These are phyloP conservation scores for Phanerotoma sp. DNA, from an alignment of 2,888 invertebrate species.

Conservation along the genomic window DNA sequence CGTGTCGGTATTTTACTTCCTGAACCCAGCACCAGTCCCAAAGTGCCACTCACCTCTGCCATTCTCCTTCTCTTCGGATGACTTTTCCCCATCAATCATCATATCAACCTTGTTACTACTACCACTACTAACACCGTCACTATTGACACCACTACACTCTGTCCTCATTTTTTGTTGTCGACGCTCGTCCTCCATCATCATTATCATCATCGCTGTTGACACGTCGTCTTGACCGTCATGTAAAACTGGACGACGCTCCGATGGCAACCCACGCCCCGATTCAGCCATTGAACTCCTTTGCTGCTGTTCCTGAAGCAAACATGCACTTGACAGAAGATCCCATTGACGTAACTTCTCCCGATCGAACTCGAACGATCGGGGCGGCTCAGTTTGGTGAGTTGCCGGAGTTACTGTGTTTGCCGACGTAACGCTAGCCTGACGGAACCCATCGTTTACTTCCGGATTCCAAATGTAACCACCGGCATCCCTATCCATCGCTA, in stretches of 20 bases:
- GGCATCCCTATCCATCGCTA: conserved; percentile 56
- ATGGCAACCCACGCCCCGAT: conserved; percentile 50
- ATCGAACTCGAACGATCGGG: conserved; percentile 67
- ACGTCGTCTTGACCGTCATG: conserved; percentile 15
- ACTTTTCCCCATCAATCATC: conserved; percentile 1
- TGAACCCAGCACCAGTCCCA: conserved; percentile 48
- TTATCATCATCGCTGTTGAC: conserved; percentile 17
- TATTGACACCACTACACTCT: conserved; percentile 14
- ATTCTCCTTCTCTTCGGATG: conserved; percentile 18
- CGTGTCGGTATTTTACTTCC: conserved; percentile 41
- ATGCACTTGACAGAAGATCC: conserved; percentile 83
- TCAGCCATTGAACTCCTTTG: conserved; percentile 65
- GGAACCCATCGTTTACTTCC: conserved; percentile 50
- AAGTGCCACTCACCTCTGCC: conserved; percentile 52
- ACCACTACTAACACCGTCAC: too few species aligned
- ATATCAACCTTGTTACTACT: conserved; percentile 6
- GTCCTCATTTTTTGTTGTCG: conserved; percentile 6
- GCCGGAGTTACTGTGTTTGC: conserved; percentile 55
- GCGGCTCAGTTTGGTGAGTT: conserved; percentile 37
- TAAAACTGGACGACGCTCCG: conserved; percentile 30
- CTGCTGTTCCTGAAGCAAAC: conserved; percentile 56
- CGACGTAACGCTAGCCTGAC: conserved; percentile 24
- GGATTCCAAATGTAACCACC: conserved; percentile 55
- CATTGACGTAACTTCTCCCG: conserved; percentile 84
- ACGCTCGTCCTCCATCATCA: conserved; percentile 19